phyloP scores from a whole-genome alignment of 2,797 vertebrate genomes.

The Hyperoplus immaculatus region DNA sequence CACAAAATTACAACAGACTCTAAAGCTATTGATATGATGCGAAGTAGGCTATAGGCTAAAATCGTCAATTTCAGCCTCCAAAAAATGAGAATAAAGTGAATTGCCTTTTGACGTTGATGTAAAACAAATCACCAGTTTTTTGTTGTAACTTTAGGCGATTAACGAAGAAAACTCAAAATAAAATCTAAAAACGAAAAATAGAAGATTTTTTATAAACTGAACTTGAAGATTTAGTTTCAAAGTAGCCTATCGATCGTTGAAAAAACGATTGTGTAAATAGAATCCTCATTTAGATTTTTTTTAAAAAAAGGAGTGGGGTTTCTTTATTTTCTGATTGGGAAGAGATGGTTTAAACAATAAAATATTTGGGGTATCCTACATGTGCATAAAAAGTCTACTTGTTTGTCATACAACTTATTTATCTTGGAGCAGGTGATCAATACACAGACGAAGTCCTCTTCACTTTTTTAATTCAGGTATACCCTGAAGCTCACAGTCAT shows the following conservation, averaged over 20 bases:
- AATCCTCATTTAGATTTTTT: neutral
- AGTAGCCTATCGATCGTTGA: neutral
- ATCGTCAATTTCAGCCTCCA: neutral
- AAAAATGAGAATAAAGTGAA: neutral
- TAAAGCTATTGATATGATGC: too few species aligned
- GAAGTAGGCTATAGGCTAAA: neutral
- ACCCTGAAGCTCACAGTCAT: neutral
- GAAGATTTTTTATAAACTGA: neutral
- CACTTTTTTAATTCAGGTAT: neutral
- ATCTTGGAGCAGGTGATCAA: neutral
- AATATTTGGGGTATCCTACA: neutral
- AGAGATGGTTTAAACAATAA: neutral
- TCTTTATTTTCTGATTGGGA: neutral
- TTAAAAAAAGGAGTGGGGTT: neutral
- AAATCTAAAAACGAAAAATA: neutral
- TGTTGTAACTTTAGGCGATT: neutral
- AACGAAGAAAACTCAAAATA: neutral
- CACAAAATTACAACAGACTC: neutral
- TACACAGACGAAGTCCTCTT: neutral
- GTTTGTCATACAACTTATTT: neutral
- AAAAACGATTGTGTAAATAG: neutral
- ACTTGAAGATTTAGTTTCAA: neutral
- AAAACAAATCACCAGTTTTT: neutral
- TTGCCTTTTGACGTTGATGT: neutral
- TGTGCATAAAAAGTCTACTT: neutral